A percentile compares a stretch with the other conserved stretches of the same genome.
These are phyloP conservation scores for Noctua janthe DNA, from an alignment of 2,888 invertebrate genomes.

Conservation along the genomic window DNA sequence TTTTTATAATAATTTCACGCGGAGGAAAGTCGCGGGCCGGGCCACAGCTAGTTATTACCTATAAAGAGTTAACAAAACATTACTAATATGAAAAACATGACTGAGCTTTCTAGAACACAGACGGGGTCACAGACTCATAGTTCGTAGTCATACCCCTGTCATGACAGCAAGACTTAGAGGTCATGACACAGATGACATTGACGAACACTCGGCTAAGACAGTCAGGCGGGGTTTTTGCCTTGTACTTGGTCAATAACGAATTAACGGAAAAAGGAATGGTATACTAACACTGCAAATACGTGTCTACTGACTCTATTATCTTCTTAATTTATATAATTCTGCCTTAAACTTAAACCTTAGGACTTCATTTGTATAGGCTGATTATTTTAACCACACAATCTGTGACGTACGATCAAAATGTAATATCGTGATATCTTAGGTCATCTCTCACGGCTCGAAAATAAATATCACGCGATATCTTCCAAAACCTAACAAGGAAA, in stretches of 20 bases:
- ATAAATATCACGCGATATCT: background rate
- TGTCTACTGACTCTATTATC: no score
- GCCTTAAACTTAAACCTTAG: no score
- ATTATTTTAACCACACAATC: background rate
- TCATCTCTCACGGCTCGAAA: background rate
- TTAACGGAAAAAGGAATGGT: conserved; percentile 15
- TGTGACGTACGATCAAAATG: background rate
- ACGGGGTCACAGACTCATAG: background rate
- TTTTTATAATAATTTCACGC: no score
- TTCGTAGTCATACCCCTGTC: background rate
- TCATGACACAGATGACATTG: conserved; percentile 23
- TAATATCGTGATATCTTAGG: background rate
- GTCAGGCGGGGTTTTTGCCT: conserved; percentile 24
- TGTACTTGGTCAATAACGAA: conserved; percentile 5
- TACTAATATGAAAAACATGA: background rate
- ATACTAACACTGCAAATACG: background rate
- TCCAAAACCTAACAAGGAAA: background rate
- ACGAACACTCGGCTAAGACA: background rate
- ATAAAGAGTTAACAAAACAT: background rate
- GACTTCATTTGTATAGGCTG: no score
- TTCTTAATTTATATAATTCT: no score
- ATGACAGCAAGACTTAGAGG: background rate
- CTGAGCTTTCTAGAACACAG: background rate
- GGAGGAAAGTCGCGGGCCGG: no score
- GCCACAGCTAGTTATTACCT: no score